Percentiles rank a stretch among this genome's conserved stretches.
These are phyloP conservation scores for Drosophila nigromelanica DNA, from an alignment of 1,140 invertebrate genomes.

Conservation along the genomic window DNA sequence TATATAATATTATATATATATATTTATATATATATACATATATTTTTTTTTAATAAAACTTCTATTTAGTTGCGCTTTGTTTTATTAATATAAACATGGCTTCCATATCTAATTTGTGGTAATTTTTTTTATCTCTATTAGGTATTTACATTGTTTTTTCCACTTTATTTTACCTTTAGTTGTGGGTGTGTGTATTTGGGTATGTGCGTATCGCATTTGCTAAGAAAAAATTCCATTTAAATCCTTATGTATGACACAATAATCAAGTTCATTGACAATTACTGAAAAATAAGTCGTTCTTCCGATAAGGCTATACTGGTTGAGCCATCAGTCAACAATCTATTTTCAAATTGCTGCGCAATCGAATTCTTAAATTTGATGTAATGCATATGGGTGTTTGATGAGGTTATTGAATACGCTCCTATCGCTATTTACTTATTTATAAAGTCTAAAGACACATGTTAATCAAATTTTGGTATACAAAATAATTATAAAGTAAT, in stretches of 20 bases:
- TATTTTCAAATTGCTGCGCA: slow-evolving; percentile 22
- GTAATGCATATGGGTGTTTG: slow-evolving; percentile 10
- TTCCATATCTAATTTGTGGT: slow-evolving; percentile 10
- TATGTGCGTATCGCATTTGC: slow-evolving; percentile 39
- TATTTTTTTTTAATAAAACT: slow-evolving; percentile 10
- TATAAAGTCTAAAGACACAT: slow-evolving; percentile 42
- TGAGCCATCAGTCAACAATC: slow-evolving; percentile 17
- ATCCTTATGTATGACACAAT: slow-evolving; percentile 23
- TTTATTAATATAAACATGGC: slow-evolving; percentile 7
- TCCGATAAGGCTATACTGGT: slow-evolving; percentile 24
- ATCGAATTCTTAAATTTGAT: slow-evolving; percentile 23
- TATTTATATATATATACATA: no score
- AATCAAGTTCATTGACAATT: slow-evolving; percentile 14
- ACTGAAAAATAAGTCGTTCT: slow-evolving; percentile 21
- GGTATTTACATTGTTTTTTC: slow-evolving; percentile 34
- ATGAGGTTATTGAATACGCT: slow-evolving; percentile 25
- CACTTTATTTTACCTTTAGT: neutral
- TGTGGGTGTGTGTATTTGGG: slow-evolving; percentile 9
- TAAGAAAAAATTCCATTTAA: slow-evolving; percentile 30
- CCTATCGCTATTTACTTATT: slow-evolving; percentile 33
- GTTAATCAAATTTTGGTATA: slow-evolving; percentile 69
- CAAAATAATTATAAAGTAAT: slow-evolving; percentile 31
- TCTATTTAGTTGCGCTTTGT: slow-evolving; percentile 6
- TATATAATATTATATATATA: no score
- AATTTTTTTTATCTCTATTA: slow-evolving; percentile 22